A percentile compares a stretch with the other conserved stretches of the same genome.
Evolutionary conservation across 2,888 invertebrate species (phyloP).

Genomic region (Eutolmus rufibarbis): DNA sequence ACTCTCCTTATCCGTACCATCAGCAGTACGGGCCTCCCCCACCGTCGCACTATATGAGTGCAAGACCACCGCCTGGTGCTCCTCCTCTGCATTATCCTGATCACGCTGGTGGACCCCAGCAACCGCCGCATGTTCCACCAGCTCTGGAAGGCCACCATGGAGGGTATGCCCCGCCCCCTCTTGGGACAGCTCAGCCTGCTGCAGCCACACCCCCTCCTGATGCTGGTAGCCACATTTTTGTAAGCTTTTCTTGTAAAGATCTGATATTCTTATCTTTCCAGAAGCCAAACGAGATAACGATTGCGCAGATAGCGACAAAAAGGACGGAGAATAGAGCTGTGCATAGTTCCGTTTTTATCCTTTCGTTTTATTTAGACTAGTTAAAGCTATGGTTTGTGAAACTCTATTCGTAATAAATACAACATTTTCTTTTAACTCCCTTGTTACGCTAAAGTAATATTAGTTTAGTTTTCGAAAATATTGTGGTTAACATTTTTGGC

Average conservation of each 20-base stretch:
- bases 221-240: background rate
- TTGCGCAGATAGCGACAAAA: conserved; percentile 57
- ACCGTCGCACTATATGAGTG: conserved; percentile 57
- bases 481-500: background rate
- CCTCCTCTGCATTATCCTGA: conserved; percentile 50
- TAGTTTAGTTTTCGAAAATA: background rate
- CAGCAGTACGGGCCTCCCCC: conserved; percentile 60
- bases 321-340: conserved; percentile 55
- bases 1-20: conserved; percentile 61
- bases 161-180: conserved; percentile 49
- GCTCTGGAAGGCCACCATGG: conserved; percentile 51
- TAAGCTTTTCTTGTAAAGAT: background rate
- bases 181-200: conserved; percentile 48
- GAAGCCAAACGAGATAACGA: conserved; percentile 50
- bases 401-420: background rate
- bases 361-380: background rate
- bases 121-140: conserved; percentile 51
- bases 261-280: background rate
- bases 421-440: background rate
- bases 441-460: background rate
- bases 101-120: conserved; percentile 51
- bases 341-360: background rate
- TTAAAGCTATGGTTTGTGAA: background rate
- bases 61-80: conserved; percentile 53
- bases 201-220: conserved; percentile 48